A percentile compares a stretch with the other conserved stretches of the same genome.
Evolutionary conservation across 2,113 vertebrate genomes (phyloP).

Genomic region (Melierax canorus): DNA sequence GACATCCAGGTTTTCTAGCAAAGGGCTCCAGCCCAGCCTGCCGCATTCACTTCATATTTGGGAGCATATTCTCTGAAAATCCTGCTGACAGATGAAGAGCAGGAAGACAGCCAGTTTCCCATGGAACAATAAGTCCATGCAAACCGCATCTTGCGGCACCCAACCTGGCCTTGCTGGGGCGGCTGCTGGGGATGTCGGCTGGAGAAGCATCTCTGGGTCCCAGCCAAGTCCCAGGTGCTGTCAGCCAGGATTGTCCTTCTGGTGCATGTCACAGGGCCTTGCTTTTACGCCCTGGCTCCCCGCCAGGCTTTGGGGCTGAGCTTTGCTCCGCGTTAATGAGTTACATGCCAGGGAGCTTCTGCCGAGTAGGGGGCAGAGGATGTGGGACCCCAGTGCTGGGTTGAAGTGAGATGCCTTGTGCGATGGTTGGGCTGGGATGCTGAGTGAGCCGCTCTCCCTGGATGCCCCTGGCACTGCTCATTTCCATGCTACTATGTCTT

Average conservation of each 20-base stretch:
- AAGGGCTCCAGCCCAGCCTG: conserved; percentile 52
- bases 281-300: not conserved
- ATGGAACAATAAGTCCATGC: conserved; percentile 71
- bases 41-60: conserved; percentile 74
- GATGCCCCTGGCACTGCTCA: not conserved
- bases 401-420: not conserved
- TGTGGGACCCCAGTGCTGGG: not conserved
- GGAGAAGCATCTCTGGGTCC: not conserved
- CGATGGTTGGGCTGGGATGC: not conserved
- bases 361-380: not conserved
- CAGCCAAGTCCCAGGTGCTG: not conserved
- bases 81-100: conserved; percentile 77
- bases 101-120: conserved; percentile 73
- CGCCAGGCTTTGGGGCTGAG: not conserved
- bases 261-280: not conserved
- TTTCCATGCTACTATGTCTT: not conserved
- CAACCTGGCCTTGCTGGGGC: conserved; percentile 10
- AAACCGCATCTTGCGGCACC: not conserved
- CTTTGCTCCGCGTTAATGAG: not conserved
- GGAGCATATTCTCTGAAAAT: conserved; percentile 69
- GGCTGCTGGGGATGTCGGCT: not conserved
- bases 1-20: conserved; percentile 57
- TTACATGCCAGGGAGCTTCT: not conserved
- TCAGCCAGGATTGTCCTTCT: not conserved
- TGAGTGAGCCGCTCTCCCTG: not conserved